Evolutionary conservation across 2,113 vertebrate genomes (phyloP), one percentile per base, ranked within the genome.

Genomic region (Nymphicus hollandicus): DNA sequence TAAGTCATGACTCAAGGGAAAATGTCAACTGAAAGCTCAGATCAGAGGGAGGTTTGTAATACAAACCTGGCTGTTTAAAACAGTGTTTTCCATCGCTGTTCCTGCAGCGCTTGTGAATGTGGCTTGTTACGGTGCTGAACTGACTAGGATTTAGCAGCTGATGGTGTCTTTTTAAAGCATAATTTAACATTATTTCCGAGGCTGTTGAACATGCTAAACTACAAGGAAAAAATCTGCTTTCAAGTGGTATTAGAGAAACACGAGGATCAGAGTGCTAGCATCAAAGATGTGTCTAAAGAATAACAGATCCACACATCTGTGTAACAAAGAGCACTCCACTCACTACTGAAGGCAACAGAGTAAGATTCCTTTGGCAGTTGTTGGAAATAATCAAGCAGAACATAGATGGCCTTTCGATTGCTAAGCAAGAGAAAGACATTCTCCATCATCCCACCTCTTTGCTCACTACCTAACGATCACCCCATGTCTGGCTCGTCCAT

Each of bases 41-140:
- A 93, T 90, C 91, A 96, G 88, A 94, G 72, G 27, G 63, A 96
- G 89, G 92, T 94, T 97, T 97, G 88, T 91, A 95, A 91, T 91
- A 96, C 69, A 96, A 96, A 96, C 56, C 35, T 92, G 80, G 41
- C 72, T 95, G 70, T 77, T 94, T 89, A 93, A 94, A 95, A 93
- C 12, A 95, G 47, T 56, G 31, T 78, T 95, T 93, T 93, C 81
- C 79, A 25, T 80, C 17, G 23, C 89, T 96, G 76, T 70, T 95
- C n/a, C 74, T 95, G 86, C 76, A 72, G 63, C 43, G 53, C 41
- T 97, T 86, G 73, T 74, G n/a, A 90, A 79, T 52, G 70, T 81
- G 56, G 24, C 31, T 83, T 81, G 49, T 69, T 85, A 93, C 10
- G 2, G 28, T 41, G 63, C 86, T 92, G 76, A 72, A 66, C 80